phyloP scores from a whole-genome alignment of 2,797 vertebrate species.

The Balearica regulorum region DNA sequence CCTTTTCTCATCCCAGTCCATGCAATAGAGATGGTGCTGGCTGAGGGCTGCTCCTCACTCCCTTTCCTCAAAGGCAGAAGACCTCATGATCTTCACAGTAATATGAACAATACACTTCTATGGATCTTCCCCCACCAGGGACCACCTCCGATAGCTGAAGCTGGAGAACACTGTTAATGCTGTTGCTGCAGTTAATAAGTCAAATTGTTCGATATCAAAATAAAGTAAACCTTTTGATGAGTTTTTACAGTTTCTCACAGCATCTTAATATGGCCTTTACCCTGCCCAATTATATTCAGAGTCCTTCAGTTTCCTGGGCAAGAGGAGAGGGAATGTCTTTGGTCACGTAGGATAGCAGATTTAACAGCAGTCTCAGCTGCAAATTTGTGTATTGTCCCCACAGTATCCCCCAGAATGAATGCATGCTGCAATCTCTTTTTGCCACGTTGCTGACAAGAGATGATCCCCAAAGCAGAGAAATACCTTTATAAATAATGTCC shows the following conservation, averaged over 20 bases:
- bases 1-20: background rate
- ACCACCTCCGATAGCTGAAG: background rate
- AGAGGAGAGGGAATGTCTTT: background rate
- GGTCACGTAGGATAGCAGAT: background rate
- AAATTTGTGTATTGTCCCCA: background rate
- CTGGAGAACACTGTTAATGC: background rate
- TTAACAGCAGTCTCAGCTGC: background rate
- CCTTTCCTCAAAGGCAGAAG: background rate
- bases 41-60: background rate
- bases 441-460: background rate
- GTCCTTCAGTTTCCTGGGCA: background rate
- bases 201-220: conserved; percentile 16
- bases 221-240: conserved; percentile 46
- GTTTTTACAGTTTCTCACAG: conserved; percentile 23
- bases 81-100: background rate
- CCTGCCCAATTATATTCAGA: background rate
- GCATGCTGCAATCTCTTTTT: background rate
- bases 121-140: background rate
- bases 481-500: background rate
- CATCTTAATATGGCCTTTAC: background rate
- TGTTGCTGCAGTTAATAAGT: background rate
- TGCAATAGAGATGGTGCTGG: background rate
- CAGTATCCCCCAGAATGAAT: background rate
- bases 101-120: background rate
- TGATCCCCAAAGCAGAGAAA: conserved; percentile 29